Evolutionary conservation across 53 echinoderm and acorn worm species (phyloP), one percentile per base, ranked within the genome.

Genomic region (Paracentrotus lividus): DNA sequence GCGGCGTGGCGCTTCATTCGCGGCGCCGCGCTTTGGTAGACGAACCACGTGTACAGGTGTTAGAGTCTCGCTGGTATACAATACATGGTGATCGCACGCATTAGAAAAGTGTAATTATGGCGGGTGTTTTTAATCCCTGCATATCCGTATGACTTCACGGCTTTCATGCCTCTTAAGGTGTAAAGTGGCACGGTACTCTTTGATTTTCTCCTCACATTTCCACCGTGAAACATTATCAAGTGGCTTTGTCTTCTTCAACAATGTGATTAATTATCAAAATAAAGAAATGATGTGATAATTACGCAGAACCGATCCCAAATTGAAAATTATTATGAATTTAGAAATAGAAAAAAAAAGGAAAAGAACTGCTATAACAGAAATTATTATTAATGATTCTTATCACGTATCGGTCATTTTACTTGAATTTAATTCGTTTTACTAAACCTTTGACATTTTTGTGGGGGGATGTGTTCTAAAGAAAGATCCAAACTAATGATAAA

Each of bases 31-130:
- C 91, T 72, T 90, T 90, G 72, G 75, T 34, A 36, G 76, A 89
- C n/a, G 69, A 2, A 29, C 49, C 91, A 90, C 91, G 91, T 90
- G 91, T 21, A 47, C 91, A 90, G 91, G 91, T 90, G 91, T 1
- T 58, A 75, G 91, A 34, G 69, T 53, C 91, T 72, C 91, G 27
- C 32, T 47, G 49, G 69, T 31, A 69, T 90, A 72, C 69, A 36
- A 69, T 33, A 72, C 91, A 72, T 49, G 51, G 91, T 21, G 66
- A 33, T 53, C 68, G 49, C 32, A 81, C n/a, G n/a, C n/a, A n/a
- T n/a, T 81, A 45, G 49, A 38, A 32, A 72, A 45, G 49, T 54
- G 47, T 69, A 72, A 69, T 90, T 68, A 68, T 67, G 91, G 34
- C 72, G 52, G 47, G 81, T 81, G 81, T 44, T 81, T 47, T 81